A percentile compares a stretch with the other conserved stretches of the same genome.
phyloP scores from a whole-genome alignment of 2,888 invertebrate species.

The Argyresthia albistria region DNA sequence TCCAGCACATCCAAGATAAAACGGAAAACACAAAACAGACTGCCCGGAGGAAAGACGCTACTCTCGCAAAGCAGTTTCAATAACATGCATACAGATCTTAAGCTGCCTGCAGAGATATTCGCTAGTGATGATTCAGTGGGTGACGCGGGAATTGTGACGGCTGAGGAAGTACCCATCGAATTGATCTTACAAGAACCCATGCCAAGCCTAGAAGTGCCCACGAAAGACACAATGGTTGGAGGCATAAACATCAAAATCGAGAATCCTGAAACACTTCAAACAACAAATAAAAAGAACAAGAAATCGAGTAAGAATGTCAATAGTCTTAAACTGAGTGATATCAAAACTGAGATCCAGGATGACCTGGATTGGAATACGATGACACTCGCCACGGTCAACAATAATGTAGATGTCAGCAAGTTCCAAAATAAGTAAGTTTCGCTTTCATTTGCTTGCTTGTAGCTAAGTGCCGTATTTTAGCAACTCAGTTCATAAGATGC shows the following conservation, averaged over 20 bases:
- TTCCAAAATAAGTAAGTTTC: slow-evolving; percentile 57
- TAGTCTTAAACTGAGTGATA: slow-evolving; percentile 43
- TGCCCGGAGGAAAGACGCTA: slow-evolving; percentile 13
- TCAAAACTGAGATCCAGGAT: slow-evolving; percentile 64
- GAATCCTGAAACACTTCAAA: slow-evolving; percentile 24
- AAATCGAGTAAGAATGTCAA: slow-evolving; percentile 23
- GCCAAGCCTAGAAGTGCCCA: slow-evolving; percentile 19
- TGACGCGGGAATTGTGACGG: slow-evolving; percentile 36
- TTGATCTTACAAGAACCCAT: slow-evolving; percentile 34
- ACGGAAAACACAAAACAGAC: slow-evolving; percentile 10
- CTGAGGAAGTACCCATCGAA: slow-evolving; percentile 35
- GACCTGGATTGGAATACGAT: slow-evolving; percentile 63
- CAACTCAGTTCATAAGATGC: no score
- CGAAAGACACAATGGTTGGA: slow-evolving; percentile 56
- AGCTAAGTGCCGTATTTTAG: slow-evolving; percentile 2
- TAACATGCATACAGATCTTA: slow-evolving; percentile 48
- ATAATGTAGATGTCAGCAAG: slow-evolving; percentile 45
- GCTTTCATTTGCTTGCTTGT: slow-evolving; percentile 1
- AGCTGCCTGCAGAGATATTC: slow-evolving; percentile 63
- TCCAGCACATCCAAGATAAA: slow-evolving; percentile 27
- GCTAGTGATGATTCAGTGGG: slow-evolving; percentile 56
- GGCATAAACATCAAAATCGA: slow-evolving; percentile 58
- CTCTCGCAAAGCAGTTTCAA: slow-evolving; percentile 38
- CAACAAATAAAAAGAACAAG: slow-evolving; percentile 33
- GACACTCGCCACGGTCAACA: slow-evolving; percentile 57